phyloP scores from a whole-genome alignment of 2,888 invertebrate species.

The Odontocerum albicorne region DNA sequence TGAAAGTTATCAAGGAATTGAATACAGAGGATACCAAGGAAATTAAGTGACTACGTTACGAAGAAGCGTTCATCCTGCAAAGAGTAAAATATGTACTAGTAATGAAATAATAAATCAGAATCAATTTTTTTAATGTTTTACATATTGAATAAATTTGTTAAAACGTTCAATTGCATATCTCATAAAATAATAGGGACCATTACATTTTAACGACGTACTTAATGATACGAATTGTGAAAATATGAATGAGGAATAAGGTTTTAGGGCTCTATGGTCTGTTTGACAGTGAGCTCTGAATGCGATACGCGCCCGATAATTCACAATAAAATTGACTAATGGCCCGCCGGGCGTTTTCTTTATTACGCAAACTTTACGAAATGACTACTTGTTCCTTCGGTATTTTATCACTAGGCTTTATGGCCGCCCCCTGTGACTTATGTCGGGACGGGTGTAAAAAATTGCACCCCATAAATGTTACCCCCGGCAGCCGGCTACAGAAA shows the following conservation, averaged over 20 bases:
- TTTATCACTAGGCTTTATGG: constrained; percentile 26
- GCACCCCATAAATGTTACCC: constrained; percentile 30
- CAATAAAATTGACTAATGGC: constrained; percentile 35
- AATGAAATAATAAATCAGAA: no score
- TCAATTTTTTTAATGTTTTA: no score
- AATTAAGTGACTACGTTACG: no score
- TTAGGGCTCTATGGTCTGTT: background rate
- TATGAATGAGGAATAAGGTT: background rate
- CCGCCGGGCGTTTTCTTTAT: constrained; percentile 30
- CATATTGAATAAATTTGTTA: no score
- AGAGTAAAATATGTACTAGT: no score
- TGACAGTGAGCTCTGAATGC: background rate
- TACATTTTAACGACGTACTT: background rate
- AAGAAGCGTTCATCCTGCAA: no score
- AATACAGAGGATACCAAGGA: no score
- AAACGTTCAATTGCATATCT: no score
- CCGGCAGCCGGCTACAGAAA: constrained; percentile 9
- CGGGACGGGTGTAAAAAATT: constrained; percentile 33
- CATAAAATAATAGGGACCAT: background rate
- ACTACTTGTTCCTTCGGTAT: constrained; percentile 23
- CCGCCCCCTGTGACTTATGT: constrained; percentile 29
- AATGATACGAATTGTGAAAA: background rate
- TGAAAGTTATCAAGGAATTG: no score
- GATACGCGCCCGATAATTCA: constrained; percentile 27
- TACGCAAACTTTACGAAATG: constrained; percentile 27